A percentile compares a stretch with the other conserved stretches of the same genome.
These are phyloP conservation scores for Oasisia sp. DNA, from an alignment of 2,888 invertebrate genomes.

Conservation along the genomic window DNA sequence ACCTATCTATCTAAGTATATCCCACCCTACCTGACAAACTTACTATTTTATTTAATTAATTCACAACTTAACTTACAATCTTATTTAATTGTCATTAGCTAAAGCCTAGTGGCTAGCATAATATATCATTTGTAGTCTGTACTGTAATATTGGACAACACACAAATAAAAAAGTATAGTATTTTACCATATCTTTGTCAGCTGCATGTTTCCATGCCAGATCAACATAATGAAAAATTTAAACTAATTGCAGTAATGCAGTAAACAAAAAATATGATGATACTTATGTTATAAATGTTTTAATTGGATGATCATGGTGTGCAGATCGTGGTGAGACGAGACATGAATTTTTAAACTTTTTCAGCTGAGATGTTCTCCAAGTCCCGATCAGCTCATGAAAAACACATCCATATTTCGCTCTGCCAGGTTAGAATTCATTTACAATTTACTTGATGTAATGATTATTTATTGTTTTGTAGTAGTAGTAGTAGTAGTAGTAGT, in stretches of 20 bases:
- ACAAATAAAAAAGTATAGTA: too few species aligned
- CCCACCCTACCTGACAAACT: too few species aligned
- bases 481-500: not conserved
- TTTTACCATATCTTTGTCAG: too few species aligned
- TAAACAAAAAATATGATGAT: not conserved
- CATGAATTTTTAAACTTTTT: not conserved
- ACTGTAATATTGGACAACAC: too few species aligned
- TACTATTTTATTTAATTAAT: too few species aligned
- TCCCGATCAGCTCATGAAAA: not conserved
- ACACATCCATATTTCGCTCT: not conserved
- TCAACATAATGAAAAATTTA: not conserved
- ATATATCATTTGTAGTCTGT: too few species aligned
- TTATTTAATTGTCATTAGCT: too few species aligned
- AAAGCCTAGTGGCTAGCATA: too few species aligned
- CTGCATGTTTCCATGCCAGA: too few species aligned
- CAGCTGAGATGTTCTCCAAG: not conserved
- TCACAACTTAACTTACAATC: too few species aligned
- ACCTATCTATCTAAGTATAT: too few species aligned
- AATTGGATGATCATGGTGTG: not conserved
- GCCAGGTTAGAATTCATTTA: not conserved
- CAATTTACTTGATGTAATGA: not conserved
- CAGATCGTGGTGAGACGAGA: not conserved
- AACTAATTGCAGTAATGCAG: not conserved
- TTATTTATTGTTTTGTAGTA: not conserved
- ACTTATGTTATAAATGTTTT: not conserved